Evolutionary conservation across 2,113 vertebrate species (phyloP).

Genomic region (Diadophis punctatus): DNA sequence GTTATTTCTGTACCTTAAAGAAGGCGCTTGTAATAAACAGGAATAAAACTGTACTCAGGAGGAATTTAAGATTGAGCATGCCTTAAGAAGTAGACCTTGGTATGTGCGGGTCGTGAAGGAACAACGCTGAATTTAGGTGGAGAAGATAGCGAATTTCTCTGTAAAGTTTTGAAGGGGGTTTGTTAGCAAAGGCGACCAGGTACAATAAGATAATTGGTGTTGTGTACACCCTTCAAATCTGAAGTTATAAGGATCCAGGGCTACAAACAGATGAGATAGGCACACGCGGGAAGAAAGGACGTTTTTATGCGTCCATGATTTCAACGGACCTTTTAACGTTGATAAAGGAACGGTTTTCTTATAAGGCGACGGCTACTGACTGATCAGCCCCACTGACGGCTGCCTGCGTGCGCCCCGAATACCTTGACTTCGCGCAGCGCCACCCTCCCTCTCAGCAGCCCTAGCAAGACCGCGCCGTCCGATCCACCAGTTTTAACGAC

Average conservation of each 20-base stretch:
- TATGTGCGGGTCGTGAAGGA: background rate
- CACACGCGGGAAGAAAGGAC: background rate
- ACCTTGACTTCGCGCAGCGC: constrained; percentile 26
- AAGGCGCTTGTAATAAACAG: background rate
- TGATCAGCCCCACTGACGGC: background rate
- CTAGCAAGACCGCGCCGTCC: background rate
- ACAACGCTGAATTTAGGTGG: background rate
- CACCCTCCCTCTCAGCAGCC: background rate
- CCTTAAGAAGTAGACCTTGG: background rate
- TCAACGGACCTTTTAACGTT: background rate
- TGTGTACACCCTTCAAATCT: background rate
- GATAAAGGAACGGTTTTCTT: background rate
- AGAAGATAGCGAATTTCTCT: background rate
- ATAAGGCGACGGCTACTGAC: background rate
- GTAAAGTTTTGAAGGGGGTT: background rate
- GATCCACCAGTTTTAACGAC: background rate
- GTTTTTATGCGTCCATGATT: background rate
- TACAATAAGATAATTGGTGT: constrained; percentile 9
- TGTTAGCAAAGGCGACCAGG: background rate
- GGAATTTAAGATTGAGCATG: background rate
- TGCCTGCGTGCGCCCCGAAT: background rate
- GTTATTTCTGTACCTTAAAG: background rate
- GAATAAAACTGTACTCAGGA: background rate
- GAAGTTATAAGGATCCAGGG: background rate
- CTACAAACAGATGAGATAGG: background rate